A percentile compares a stretch with the other conserved stretches of the same genome.
Evolutionary conservation across 2,888 invertebrate species (phyloP).

Genomic region (Cerastis leucographa): DNA sequence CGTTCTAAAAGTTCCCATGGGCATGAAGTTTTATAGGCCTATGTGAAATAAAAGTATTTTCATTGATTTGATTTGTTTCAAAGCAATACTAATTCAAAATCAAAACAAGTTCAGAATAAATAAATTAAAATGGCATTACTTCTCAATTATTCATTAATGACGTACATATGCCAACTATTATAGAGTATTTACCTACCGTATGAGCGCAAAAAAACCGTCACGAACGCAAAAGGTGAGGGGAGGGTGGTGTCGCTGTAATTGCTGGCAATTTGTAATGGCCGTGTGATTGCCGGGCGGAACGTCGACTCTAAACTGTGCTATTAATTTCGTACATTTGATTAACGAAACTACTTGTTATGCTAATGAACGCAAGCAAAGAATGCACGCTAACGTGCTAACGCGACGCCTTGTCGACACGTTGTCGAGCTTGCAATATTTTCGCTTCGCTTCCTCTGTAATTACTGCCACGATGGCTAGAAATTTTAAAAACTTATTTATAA

Average conservation of each 20-base stretch:
- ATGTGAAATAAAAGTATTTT: too few species aligned
- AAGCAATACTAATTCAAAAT: neutral
- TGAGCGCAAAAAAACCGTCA: conserved; percentile 77
- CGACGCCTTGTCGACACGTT: conserved; percentile 88
- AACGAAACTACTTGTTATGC: conserved; percentile 91
- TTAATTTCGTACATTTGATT: conserved; percentile 91
- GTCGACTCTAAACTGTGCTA: conserved; percentile 89
- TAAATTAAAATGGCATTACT: conserved; percentile 54
- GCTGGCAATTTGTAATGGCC: conserved; percentile 89
- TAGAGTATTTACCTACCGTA: conserved; percentile 75
- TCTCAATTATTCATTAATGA: conserved; percentile 71
- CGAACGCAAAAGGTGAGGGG: conserved; percentile 77
- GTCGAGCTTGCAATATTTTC: conserved; percentile 87
- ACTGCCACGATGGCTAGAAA: conserved; percentile 76
- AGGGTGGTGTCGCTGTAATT: conserved; percentile 86
- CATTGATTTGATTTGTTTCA: too few species aligned
- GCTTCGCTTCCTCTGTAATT: conserved; percentile 83
- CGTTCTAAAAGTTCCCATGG: too few species aligned
- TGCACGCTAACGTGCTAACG: conserved; percentile 88
- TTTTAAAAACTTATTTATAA: conserved; percentile 78
- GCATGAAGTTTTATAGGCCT: too few species aligned
- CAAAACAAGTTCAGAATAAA: conserved; percentile 2
- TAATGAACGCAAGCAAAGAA: conserved; percentile 89
- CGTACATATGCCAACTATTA: conserved; percentile 73
- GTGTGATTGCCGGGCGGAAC: conserved; percentile 89